These are phyloP conservation scores for Sibirionetta formosa DNA, from an alignment of 2,797 vertebrate species.

Conservation along the genomic window DNA sequence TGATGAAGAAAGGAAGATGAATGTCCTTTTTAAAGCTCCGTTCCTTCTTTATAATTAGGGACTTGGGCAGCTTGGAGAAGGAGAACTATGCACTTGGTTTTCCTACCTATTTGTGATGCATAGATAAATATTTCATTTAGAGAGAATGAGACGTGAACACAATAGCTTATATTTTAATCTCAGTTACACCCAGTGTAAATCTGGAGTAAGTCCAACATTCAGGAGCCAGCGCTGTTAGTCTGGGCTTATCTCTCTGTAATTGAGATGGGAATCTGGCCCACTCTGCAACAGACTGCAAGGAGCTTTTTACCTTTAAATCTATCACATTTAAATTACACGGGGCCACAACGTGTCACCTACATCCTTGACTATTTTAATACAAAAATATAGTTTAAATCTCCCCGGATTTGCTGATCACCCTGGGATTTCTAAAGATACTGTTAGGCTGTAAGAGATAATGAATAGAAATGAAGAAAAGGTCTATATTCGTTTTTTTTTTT, in stretches of 20 bases:
- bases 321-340: conserved; percentile 62
- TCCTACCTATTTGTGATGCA: neutral
- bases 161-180: conserved; percentile 24
- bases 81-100: neutral
- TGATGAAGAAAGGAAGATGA: conserved; percentile 66
- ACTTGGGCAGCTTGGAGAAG: neutral
- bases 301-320: conserved; percentile 66
- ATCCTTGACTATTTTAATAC: conserved; percentile 74
- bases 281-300: conserved; percentile 29
- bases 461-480: conserved; percentile 4
- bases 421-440: conserved; percentile 66
- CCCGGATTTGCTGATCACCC: conserved; percentile 32
- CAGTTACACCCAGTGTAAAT: conserved; percentile 11
- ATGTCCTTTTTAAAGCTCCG: conserved; percentile 40
- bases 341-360: conserved; percentile 29
- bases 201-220: conserved; percentile 25
- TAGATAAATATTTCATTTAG: conserved; percentile 55
- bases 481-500: neutral
- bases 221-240: conserved; percentile 20
- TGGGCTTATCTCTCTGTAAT: conserved; percentile 28
- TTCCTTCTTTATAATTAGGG: conserved; percentile 20
- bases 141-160: neutral
- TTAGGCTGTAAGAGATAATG: conserved; percentile 44
- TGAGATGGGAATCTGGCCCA: conserved; percentile 41
- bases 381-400: conserved; percentile 69